Evolutionary conservation across 2,113 vertebrate genomes (phyloP).

Genomic region (Epinephelus moara): DNA sequence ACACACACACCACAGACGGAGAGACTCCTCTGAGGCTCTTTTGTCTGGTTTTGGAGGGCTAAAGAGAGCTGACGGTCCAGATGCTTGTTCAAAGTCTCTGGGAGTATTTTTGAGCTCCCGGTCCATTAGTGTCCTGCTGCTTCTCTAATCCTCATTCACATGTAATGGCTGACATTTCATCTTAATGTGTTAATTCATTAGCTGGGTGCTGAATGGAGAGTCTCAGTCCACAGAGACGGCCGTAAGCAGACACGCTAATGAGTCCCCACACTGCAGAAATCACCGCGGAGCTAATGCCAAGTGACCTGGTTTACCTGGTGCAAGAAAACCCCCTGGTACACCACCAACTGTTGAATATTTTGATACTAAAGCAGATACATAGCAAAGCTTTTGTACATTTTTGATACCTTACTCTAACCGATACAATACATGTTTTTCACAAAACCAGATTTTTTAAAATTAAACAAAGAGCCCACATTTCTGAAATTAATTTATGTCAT

Average conservation of each 20-base stretch:
- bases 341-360: neutral
- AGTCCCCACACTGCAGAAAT: constrained; percentile 48
- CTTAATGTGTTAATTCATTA: constrained; percentile 85
- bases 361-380: neutral
- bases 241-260: constrained; percentile 78
- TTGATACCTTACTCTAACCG: neutral
- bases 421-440: neutral
- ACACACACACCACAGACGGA: constrained; percentile 8
- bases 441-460: neutral
- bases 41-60: constrained; percentile 43
- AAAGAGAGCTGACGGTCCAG: constrained; percentile 53
- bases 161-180: constrained; percentile 85
- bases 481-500: neutral
- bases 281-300: constrained; percentile 36
- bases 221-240: constrained; percentile 68
- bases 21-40: constrained; percentile 2
- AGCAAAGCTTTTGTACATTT: neutral
- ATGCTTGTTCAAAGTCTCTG: constrained; percentile 80
- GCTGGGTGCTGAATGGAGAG: constrained; percentile 73
- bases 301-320: constrained; percentile 49
- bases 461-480: neutral
- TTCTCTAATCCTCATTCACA: constrained; percentile 89
- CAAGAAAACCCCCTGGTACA: constrained; percentile 38
- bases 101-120: constrained; percentile 61
- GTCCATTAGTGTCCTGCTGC: constrained; percentile 87